phyloP scores from a whole-genome alignment of 37 sponge, comb jelly and placozoan genomes.

The Cladorhizidae sp. region DNA sequence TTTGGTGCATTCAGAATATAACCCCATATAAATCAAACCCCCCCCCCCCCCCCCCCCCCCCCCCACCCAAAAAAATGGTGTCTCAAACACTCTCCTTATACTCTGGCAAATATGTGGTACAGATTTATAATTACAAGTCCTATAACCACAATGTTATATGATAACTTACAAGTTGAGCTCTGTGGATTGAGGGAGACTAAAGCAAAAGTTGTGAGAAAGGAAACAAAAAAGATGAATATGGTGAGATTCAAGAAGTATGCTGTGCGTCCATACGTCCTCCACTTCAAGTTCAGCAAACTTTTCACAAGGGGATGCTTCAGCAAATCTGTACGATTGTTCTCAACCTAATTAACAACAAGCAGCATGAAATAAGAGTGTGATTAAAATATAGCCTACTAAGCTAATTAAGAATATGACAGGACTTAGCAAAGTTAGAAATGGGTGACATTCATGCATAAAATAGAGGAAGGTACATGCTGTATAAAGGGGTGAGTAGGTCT shows the following conservation, averaged over 20 bases:
- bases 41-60: no score
- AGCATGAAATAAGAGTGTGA: background rate
- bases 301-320: slow-evolving; percentile 91
- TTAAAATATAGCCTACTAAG: background rate
- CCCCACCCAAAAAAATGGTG: no score
- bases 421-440: background rate
- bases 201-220: slow-evolving; percentile 85
- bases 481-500: no score
- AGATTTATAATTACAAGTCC: no score
- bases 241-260: slow-evolving; percentile 83
- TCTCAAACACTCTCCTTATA: no score
- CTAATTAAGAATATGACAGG: background rate
- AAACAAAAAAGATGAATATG: slow-evolving; percentile 75
- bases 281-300: slow-evolving; percentile 84
- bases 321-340: slow-evolving; percentile 47
- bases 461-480: no score
- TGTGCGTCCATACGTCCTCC: slow-evolving; percentile 77
- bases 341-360: background rate
- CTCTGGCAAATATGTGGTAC: background rate
- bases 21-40: no score
- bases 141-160: no score
- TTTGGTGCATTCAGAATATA: no score
- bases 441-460: background rate
- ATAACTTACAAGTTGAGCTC: slow-evolving; percentile 43
- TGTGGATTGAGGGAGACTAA: slow-evolving; percentile 58